These are phyloP conservation scores for Gobionotothen gibberifrons DNA, from an alignment of 2,797 vertebrate species.

Conservation along the genomic window DNA sequence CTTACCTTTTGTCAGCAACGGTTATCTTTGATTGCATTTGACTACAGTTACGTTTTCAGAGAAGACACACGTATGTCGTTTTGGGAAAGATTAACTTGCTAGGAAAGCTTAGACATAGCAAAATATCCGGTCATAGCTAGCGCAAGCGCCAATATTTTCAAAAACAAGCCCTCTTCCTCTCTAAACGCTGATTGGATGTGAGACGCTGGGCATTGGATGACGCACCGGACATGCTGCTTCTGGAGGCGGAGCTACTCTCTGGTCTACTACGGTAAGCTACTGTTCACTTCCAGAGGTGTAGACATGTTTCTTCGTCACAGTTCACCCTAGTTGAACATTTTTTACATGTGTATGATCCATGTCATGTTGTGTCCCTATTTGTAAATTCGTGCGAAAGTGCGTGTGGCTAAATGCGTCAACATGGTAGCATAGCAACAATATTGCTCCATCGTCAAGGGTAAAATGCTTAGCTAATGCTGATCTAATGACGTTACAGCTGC, in stretches of 20 bases:
- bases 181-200: conserved; percentile 69
- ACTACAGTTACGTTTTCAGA: not conserved
- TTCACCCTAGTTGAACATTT: no score
- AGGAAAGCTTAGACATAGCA: not conserved
- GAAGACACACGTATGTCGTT: not conserved
- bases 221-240: conserved; percentile 7
- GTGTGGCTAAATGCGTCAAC: not conserved
- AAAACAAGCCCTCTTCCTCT: conserved; percentile 73
- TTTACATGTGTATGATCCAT: not conserved
- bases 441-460: not conserved
- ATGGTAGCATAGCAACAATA: conserved; percentile 38
- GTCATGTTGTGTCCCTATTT: not conserved
- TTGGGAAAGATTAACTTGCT: not conserved
- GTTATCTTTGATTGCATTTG: conserved; percentile 1
- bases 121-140: not conserved
- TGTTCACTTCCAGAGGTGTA: not conserved
- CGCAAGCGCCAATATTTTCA: conserved; percentile 84
- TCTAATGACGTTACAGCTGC: not conserved
- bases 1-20: conserved; percentile 59
- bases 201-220: conserved; percentile 43
- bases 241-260: conserved; percentile 47
- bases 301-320: not conserved
- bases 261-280: conserved; percentile 64
- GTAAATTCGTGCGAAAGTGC: not conserved
- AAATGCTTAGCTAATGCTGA: not conserved